Evolutionary conservation across 2,888 invertebrate genomes (phyloP), one percentile per base, ranked within the genome.

Genomic region (Sycophila texana): DNA sequence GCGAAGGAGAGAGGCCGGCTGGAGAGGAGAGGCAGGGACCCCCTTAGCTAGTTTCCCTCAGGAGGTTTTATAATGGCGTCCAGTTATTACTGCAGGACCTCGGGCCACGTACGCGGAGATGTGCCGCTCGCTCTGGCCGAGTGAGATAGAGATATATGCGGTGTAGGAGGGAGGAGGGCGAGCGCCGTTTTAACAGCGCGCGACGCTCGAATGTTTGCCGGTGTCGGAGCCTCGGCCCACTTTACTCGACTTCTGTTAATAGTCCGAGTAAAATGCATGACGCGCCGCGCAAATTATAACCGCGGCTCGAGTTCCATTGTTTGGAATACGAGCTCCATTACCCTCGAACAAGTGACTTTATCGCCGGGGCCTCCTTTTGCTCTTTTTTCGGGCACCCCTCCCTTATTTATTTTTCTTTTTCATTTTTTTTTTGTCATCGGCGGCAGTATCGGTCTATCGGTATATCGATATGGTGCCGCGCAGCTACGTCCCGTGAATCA

Each of bases 1-100:
- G 47, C 1, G 58, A 20, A 18, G 18, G 14, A 18, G 20, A 1
- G 14, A 26, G 72, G 77, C 53, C n/a, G 16, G 53, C n/a, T 13
- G 68, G 57, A 60, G 68, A 74, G 73, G 51, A 58, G 71, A 75
- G 66, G 66, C 60, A 67, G 76, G 65, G 51, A 73, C 79, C 83
- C 87, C 89, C 88, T 89, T 88, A 88, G 88, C 71, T 66, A 72
- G 84, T 88, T 89, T 88, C 89, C 89, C 89, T 89, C 87, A 86
- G 89, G 89, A 89, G 87, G 86, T 88, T 89, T 89, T 89, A 89
- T 89, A 89, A 90, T 89, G 89, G 89, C 88, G 89, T 89, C 89
- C 89, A 89, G 89, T 89, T 89, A 90, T 89, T 89, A 89, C 86
- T 86, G 87, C 86, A 87, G 87, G 86, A 88, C 88, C 88, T 87